Base-by-base conservation (phyloP, 2,113 vertebrate genomes). In the Neopipo cinnamomea region DNA sequence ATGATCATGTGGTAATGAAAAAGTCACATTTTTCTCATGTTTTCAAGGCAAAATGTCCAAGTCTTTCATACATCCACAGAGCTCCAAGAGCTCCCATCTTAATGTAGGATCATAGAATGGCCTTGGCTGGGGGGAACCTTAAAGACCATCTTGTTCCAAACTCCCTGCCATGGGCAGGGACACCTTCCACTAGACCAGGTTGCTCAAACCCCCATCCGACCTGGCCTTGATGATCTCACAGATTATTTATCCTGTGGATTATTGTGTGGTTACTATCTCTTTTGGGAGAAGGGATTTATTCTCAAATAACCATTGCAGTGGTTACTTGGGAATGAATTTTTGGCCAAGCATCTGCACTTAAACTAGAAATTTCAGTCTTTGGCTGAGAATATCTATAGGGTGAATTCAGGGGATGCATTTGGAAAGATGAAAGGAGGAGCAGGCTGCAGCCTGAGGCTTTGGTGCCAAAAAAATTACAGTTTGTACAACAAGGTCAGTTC, bases 21-120 rank as follows among this genome's bases (percentile, higher is more conserved):
- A 91, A 89, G 87, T 93, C 96, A 95, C 73, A 89, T 94, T 85
- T 94, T 96, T 85, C 82, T 94, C 66, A 9, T 79, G 74, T n/a
- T 95, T 89, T 85, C 23, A 5, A 73, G 47, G 22, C 44, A 85
- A 71, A 68, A 56, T 55, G 59, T 92, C 39, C 92, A 88, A 80
- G 39, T 35, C 58, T 89, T 81, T 88, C 91, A 58, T 72, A 59
- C 3, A 3, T 72, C 77, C 66, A 21, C 79, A 61, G 47, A 87
- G 89, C 37, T 90, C 73, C 75, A 44, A 85, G 74, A 77, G 28
- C 91, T 94, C 88, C 87, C 14, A 27, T 37, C 75, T 93, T n/a
- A 86, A 65, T 11, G 22, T 0, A 17, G n/a, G n/a, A 63, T 53
- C 49, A 31, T 18, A 44, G 49, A 55, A 30, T 47, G 15, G 12